Percentiles rank a stretch among this genome's conserved stretches.
phyloP scores from a whole-genome alignment of 1,140 invertebrate genomes.

The Cotesia typhae region DNA sequence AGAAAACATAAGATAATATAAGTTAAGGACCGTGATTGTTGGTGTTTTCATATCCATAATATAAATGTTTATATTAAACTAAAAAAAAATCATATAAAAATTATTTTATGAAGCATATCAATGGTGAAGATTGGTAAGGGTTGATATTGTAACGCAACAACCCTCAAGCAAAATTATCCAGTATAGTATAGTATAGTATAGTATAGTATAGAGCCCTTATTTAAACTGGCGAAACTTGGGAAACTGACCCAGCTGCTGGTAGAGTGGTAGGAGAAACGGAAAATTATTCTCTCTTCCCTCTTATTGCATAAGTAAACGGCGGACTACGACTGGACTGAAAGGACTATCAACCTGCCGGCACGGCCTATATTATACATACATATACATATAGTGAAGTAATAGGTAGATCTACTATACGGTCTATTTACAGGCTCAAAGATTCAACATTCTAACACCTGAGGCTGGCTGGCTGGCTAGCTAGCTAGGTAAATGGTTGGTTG shows the following conservation, averaged over 20 bases:
- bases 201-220: not conserved
- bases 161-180: conserved; percentile 32
- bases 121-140: not conserved
- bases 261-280: not conserved
- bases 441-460: conserved; percentile 53
- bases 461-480: conserved; percentile 38
- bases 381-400: too few relatives aligned
- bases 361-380: too few relatives aligned
- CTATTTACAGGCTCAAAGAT: conserved; percentile 56
- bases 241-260: not conserved
- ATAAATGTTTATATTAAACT: too few relatives aligned
- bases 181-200: not conserved
- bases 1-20: not conserved
- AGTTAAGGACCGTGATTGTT: not conserved
- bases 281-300: not conserved
- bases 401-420: not conserved
- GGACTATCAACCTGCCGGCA: not conserved
- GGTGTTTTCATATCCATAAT: too few relatives aligned
- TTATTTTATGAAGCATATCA: not conserved
- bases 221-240: conserved; percentile 6
- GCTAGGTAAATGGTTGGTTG: too few relatives aligned
- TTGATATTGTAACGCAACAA: conserved; percentile 49
- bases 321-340: too few relatives aligned
- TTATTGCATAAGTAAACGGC: not conserved
- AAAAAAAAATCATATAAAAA: conserved; percentile 2